phyloP scores from a whole-genome alignment of 2,888 invertebrate genomes.

The Norana najaformis region DNA sequence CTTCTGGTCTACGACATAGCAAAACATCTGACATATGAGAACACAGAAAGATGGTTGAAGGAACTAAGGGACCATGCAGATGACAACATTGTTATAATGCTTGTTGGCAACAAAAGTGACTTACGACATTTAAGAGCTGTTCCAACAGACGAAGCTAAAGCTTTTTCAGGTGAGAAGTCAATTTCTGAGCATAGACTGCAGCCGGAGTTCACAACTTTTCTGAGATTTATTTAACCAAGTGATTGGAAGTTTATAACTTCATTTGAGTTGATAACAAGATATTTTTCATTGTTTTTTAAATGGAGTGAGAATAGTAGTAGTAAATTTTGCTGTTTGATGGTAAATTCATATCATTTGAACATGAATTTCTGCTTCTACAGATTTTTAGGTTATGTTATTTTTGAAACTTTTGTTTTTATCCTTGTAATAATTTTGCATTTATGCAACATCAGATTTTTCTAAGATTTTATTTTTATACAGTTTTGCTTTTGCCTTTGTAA shows the following conservation, averaged over 20 bases:
- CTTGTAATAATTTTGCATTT: neutral
- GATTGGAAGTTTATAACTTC: neutral
- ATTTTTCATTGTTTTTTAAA: neutral
- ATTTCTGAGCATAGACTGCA: neutral
- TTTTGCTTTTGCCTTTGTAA: neutral
- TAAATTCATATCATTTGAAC: neutral
- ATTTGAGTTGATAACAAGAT: neutral
- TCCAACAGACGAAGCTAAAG: constrained; percentile 96
- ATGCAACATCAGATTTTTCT: too few species aligned
- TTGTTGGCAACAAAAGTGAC: constrained; percentile 72
- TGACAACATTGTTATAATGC: constrained; percentile 99
- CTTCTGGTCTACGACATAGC: constrained; percentile 98
- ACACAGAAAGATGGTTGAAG: constrained; percentile 97
- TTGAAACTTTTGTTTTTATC: neutral
- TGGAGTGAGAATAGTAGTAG: neutral
- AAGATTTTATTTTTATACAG: neutral
- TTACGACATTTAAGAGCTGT: constrained; percentile 86
- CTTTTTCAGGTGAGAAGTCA: constrained; percentile 74
- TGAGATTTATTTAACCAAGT: neutral
- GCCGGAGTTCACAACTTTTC: neutral
- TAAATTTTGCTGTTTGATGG: neutral
- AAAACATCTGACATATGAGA: constrained; percentile 98
- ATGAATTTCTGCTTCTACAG: neutral
- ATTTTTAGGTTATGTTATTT: too few species aligned
- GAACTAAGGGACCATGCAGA: constrained; percentile 97